Evolutionary conservation across 2,888 invertebrate species (phyloP).

Genomic region (Apamea anceps): DNA sequence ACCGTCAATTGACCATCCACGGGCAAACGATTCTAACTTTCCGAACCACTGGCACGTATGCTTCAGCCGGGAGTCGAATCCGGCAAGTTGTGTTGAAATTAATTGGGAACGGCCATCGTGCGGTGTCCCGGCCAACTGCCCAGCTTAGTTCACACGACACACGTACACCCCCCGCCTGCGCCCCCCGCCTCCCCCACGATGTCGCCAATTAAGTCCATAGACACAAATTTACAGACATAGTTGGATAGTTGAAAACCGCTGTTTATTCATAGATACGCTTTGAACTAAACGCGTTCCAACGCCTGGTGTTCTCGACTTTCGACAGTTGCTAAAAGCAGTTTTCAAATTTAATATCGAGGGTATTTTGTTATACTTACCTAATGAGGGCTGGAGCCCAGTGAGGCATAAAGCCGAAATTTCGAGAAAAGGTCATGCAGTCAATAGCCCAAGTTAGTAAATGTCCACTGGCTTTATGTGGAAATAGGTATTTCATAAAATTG

Average conservation of each 20-base stretch:
- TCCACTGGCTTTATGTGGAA: conserved; percentile 14
- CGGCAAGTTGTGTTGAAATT: conserved; percentile 65
- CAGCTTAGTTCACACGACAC: conserved; percentile 55
- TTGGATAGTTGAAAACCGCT: conserved; percentile 63
- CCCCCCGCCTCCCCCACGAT: background rate
- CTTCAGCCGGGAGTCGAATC: conserved; percentile 59
- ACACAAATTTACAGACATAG: conserved; percentile 66
- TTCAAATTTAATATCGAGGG: conserved; percentile 60
- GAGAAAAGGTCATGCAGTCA: conserved; percentile 42
- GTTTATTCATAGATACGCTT: conserved; percentile 59
- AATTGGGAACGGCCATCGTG: conserved; percentile 65
- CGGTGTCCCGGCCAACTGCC: conserved; percentile 52
- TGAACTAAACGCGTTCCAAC: conserved; percentile 46
- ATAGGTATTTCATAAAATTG: background rate
- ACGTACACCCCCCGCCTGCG: background rate
- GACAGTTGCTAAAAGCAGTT: conserved; percentile 51
- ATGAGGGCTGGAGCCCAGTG: conserved; percentile 44
- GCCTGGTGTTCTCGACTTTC: conserved; percentile 32
- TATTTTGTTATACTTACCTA: conserved; percentile 58
- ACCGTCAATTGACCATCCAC: conserved; percentile 22
- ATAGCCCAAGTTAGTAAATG: conserved; percentile 52
- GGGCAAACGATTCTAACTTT: conserved; percentile 60
- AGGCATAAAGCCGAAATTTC: conserved; percentile 37
- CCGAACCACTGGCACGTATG: conserved; percentile 49
- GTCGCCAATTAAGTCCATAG: conserved; percentile 64